phyloP scores from a whole-genome alignment of 2,797 vertebrate genomes.

The Sebastes nivosus region DNA sequence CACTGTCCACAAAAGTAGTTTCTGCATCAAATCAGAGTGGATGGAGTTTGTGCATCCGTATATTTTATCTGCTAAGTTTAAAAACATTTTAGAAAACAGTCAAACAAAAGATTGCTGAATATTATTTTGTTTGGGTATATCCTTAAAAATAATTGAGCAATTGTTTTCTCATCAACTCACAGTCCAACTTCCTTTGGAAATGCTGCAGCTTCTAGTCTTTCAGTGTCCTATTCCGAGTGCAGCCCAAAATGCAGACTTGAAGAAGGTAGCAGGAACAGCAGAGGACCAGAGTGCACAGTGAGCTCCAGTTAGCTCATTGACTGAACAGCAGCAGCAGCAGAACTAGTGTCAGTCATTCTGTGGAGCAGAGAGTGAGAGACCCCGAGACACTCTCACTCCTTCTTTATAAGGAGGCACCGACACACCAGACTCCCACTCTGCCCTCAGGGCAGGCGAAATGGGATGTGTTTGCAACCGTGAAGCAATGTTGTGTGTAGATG shows the following conservation, averaged over 20 bases:
- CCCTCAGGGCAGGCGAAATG: conserved; percentile 59
- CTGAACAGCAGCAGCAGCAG: conserved; percentile 5
- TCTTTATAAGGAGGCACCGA: conserved; percentile 80
- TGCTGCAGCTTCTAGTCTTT: conserved; percentile 13
- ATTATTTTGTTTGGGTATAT: neutral
- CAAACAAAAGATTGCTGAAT: neutral
- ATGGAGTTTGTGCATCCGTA: neutral
- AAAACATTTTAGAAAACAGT: neutral
- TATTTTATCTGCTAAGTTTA: neutral
- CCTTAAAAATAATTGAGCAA: neutral
- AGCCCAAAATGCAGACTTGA: conserved; percentile 1
- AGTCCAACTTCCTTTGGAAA: conserved; percentile 23
- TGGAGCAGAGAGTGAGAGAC: conserved; percentile 53
- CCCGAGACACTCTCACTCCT: conserved; percentile 57
- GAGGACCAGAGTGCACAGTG: neutral
- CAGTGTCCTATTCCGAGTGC: neutral
- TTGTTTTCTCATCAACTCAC: conserved; percentile 29
- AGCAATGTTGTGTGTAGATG: conserved; percentile 14
- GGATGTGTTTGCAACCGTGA: conserved; percentile 37
- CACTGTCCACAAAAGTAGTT: neutral
- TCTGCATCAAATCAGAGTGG: neutral
- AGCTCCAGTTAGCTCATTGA: conserved; percentile 55
- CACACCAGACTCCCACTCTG: conserved; percentile 47
- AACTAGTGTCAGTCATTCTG: conserved; percentile 56
- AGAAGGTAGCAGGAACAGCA: conserved; percentile 12